Percentiles rank a stretch among this genome's conserved stretches.
Conservation (phyloP, 1,140 invertebrate species). For the Mactra quadrangularis region DNA sequence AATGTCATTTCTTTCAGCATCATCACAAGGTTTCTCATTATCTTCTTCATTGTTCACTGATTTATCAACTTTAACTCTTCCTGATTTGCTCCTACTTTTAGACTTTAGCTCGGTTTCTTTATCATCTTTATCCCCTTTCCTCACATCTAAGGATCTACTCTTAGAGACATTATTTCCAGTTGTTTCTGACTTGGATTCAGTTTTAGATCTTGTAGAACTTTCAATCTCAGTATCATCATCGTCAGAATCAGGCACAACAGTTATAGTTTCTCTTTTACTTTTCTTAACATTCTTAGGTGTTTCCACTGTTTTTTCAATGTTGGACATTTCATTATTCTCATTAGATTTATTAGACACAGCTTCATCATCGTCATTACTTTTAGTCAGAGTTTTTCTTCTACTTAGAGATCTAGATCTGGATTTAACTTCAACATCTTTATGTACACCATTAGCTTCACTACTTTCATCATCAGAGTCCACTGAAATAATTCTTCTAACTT, state of each 20-base stretch:
- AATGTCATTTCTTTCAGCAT: not conserved
- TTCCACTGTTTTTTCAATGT: not conserved
- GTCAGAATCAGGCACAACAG: not conserved
- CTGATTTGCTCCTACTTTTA: no score
- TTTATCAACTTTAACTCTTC: not conserved
- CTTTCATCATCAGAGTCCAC: constrained; percentile 2
- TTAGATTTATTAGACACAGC: no score
- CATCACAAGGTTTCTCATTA: not conserved
- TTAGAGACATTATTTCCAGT: no score
- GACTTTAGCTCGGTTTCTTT: no score
- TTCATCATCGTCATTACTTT: not conserved
- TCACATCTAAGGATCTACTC: no score
- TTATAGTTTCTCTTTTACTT: not conserved
- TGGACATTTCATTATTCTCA: no score
- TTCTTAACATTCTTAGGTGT: not conserved
- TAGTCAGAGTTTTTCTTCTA: constrained; percentile 8
- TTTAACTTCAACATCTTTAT: not conserved
- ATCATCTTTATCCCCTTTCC: no score
- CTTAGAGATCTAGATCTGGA: constrained; percentile 14
- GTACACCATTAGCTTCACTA: constrained; percentile 10
- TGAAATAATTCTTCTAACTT: not conserved
- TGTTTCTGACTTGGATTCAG: not conserved
- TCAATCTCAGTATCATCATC: not conserved
- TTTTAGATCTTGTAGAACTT: not conserved
- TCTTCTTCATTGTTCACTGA: not conserved